These are phyloP conservation scores for Crotophaga sulcirostris DNA, from an alignment of 2,113 vertebrate species.

Conservation along the genomic window DNA sequence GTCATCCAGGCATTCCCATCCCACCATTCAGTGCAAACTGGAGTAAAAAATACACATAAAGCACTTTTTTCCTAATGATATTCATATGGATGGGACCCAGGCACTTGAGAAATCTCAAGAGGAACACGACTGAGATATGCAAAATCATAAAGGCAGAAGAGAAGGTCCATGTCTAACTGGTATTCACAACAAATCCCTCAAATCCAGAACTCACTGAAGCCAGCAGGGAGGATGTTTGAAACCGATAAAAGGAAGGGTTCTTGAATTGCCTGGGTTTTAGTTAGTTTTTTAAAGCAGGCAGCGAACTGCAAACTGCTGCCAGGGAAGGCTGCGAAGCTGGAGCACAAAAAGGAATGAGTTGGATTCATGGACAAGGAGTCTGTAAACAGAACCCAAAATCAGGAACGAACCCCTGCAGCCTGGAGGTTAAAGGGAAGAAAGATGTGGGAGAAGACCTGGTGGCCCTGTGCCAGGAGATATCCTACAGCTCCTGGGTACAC, in stretches of 20 bases:
- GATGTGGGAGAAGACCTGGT: accelerated
- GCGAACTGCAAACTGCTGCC: not conserved
- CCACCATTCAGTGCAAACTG: accelerated
- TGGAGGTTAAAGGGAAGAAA: not conserved
- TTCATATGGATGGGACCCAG: not conserved
- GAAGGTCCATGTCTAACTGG: accelerated
- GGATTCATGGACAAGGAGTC: not conserved
- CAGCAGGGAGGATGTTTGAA: not conserved
- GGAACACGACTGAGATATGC: accelerated
- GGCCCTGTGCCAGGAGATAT: not conserved
- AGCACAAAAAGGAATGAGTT: not conserved
- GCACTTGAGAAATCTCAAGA: not conserved
- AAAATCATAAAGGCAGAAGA: not conserved
- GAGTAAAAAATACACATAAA: not conserved
- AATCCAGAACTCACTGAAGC: not conserved
- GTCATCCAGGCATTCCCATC: not conserved
- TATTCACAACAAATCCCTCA: not conserved
- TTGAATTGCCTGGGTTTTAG: not conserved
- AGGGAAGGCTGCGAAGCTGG: not conserved
- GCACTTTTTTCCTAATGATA: not conserved
- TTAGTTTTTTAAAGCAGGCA: accelerated
- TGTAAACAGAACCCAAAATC: not conserved
- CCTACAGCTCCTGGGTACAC: accelerated
- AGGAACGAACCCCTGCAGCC: accelerated
- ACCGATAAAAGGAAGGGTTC: not conserved